These are phyloP conservation scores for Amblyteles armatorius DNA, from an alignment of 2,888 invertebrate species.

Conservation along the genomic window DNA sequence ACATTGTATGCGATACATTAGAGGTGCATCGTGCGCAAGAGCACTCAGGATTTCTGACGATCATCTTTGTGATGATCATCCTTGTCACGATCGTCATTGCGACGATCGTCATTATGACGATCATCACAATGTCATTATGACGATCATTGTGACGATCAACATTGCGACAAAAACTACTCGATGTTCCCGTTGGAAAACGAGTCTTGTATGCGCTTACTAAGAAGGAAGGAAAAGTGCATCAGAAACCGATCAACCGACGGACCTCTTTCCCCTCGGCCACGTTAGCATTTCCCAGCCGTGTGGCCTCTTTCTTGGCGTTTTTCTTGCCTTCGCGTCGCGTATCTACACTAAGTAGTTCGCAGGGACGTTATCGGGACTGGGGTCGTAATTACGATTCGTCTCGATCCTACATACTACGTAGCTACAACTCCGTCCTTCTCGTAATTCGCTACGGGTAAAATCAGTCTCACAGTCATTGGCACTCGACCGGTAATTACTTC, in stretches of 20 bases:
- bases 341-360: conserved; percentile 70
- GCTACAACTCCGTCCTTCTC: neutral
- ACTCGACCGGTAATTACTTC: neutral
- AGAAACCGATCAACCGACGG: neutral
- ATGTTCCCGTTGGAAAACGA: conserved; percentile 62
- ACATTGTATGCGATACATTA: no score
- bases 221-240: conserved; percentile 7
- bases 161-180: conserved; percentile 74
- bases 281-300: neutral
- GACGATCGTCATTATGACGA: no score
- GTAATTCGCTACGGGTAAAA: conserved; percentile 1
- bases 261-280: neutral
- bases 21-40: no score
- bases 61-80: no score
- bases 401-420: conserved; percentile 53
- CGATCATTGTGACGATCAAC: conserved; percentile 48
- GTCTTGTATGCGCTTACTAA: neutral
- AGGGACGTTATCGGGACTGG: conserved; percentile 69
- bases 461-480: neutral
- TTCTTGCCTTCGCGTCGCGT: conserved; percentile 28
- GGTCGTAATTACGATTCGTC: conserved; percentile 71
- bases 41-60: no score
- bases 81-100: no score
- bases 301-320: neutral
- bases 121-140: no score